phyloP scores from a whole-genome alignment of 2,797 vertebrate genomes.

The Odontamblyopus rebecca region DNA sequence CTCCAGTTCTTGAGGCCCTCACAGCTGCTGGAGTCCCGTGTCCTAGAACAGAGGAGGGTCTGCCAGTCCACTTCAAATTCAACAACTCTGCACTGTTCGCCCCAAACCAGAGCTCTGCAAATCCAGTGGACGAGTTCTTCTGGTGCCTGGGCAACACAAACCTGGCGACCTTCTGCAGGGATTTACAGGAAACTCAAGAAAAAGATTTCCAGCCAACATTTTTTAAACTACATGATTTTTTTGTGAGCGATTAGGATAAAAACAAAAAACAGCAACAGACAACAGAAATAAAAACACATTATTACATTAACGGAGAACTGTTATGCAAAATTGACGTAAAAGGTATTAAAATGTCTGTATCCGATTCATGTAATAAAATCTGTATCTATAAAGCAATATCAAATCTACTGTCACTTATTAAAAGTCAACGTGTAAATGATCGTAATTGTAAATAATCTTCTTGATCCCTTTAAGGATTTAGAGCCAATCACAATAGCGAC shows the following conservation, averaged over 20 bases:
- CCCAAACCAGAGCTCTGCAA: background rate
- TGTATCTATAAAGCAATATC: background rate
- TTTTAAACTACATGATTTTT: too few relatives aligned
- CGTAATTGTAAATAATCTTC: too few relatives aligned
- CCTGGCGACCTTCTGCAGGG: slow-evolving; percentile 39
- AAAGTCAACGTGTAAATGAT: background rate
- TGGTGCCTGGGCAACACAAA: slow-evolving; percentile 45
- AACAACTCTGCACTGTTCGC: slow-evolving; percentile 56
- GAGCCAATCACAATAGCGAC: background rate
- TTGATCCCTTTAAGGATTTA: background rate
- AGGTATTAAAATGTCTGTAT: too few relatives aligned
- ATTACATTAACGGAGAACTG: too few relatives aligned
- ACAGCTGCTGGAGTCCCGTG: slow-evolving; percentile 37
- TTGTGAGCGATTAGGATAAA: too few relatives aligned
- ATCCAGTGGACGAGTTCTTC: slow-evolving; percentile 31
- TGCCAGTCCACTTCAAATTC: slow-evolving; percentile 54
- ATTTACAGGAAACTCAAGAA: background rate
- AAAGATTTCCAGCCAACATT: background rate
- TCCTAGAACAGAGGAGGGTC: slow-evolving; percentile 5
- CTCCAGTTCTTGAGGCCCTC: slow-evolving; percentile 40
- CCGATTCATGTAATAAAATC: too few relatives aligned
- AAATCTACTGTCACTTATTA: background rate
- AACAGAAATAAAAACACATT: too few relatives aligned
- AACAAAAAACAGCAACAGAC: too few relatives aligned
- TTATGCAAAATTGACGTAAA: too few relatives aligned